Evolutionary conservation across 1,140 invertebrate species (phyloP), one percentile per base, ranked within the genome.

Genomic region (Hypothenemus hampei): DNA sequence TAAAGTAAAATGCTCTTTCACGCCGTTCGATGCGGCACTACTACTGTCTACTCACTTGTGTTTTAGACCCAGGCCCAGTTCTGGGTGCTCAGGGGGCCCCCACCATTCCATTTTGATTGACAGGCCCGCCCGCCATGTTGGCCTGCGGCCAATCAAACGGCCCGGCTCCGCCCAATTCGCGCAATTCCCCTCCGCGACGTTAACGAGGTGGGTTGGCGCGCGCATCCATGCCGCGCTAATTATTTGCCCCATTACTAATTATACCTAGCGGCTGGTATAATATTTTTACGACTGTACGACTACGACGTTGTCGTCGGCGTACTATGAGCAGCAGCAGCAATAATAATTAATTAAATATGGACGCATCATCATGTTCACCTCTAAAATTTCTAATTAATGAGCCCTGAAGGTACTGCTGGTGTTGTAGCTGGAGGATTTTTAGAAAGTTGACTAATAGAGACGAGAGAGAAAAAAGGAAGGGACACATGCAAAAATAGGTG

Each of bases 281-380:
- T 65, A 71, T 69, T 71, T 71, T 69, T 71, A 66, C 61, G 59
- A 59, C 61, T n/a, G n/a, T n/a, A n/a, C n/a, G n/a, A n/a, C n/a
- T n/a, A n/a, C n/a, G n/a, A 60, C 55, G 53, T 57, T 61, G 48
- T 56, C 62, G 59, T 58, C n/a, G n/a, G n/a, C 47, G 56, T 57
- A 64, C 63, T 60, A 56, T n/a, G n/a, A n/a, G n/a, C n/a, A n/a
- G n/a, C n/a, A n/a, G n/a, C n/a, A 65, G 63, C 58, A 67, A 67
- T 69, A 65, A 67, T 71, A 68, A 68, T 69, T 71, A 71, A 71
- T 71, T 69, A 70, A n/a, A 69, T 69, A 64, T 60, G 62, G 64
- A 61, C 63, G 64, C 67, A 66, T 66, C 68, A 64, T 69, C 68
- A 64, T 60, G 61, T 65, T 62, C n/a, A n/a, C n/a, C 60, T 65